Conservation (phyloP, 1,140 invertebrate species). For the Matsumurasca onukii region DNA sequence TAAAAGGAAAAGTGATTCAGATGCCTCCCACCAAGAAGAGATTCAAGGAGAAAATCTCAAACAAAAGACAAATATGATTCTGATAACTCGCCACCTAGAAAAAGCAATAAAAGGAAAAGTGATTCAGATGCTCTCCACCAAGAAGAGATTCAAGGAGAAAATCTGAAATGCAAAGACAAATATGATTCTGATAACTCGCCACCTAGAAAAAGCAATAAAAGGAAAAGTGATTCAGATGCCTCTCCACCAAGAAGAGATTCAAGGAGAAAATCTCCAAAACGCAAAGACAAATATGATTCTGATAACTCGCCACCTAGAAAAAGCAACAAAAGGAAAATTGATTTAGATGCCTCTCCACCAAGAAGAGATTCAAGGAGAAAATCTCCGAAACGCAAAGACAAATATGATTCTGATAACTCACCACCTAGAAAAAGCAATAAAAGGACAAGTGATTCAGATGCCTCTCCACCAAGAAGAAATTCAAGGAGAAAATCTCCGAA, state of each 20-base stretch:
- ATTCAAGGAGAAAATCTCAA: slow-evolving; percentile 29
- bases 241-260: slow-evolving; percentile 24
- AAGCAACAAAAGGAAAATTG: slow-evolving; percentile 36
- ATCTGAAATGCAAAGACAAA: too few species aligned
- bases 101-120: too few species aligned
- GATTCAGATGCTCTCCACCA: background rate
- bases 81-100: too few species aligned
- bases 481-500: slow-evolving; percentile 26
- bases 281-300: slow-evolving; percentile 25
- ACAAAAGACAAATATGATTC: background rate
- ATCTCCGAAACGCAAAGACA: background rate
- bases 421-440: slow-evolving; percentile 23
- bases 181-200: slow-evolving; percentile 32
- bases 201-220: slow-evolving; percentile 19
- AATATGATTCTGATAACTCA: slow-evolving; percentile 17
- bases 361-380: slow-evolving; percentile 30
- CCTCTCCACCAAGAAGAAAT: slow-evolving; percentile 39
- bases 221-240: slow-evolving; percentile 33
- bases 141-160: too few species aligned
- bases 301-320: slow-evolving; percentile 33
- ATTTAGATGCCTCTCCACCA: background rate
- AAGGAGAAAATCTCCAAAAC: slow-evolving; percentile 11
- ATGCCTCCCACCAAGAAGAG: background rate
- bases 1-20: slow-evolving; percentile 24
- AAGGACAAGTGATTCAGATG: slow-evolving; percentile 36